phyloP scores from a whole-genome alignment of 2,113 vertebrate genomes.

The Nyctereutes procyonoides region DNA sequence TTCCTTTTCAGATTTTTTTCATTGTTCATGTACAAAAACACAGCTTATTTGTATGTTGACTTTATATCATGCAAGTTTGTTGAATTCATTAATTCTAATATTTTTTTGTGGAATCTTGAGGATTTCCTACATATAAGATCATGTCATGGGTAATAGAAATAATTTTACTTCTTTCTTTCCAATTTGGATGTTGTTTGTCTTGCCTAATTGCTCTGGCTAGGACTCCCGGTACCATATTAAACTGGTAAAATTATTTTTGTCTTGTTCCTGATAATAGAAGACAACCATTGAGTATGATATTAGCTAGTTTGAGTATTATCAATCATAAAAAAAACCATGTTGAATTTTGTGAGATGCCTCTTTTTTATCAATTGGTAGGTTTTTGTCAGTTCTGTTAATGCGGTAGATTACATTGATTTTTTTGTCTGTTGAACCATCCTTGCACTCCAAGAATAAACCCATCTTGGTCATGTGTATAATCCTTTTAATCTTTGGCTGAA shows the following conservation, averaged over 20 bases:
- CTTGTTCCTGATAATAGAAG: neutral
- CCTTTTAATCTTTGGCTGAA: neutral
- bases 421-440: neutral
- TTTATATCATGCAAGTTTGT: neutral
- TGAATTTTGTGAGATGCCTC: neutral
- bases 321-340: constrained; percentile 2
- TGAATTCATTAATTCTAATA: neutral
- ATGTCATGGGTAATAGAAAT: neutral
- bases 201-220: neutral
- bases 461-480: neutral
- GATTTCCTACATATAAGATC: neutral
- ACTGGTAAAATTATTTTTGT: neutral
- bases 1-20: neutral
- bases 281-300: neutral
- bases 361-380: neutral
- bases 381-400: neutral
- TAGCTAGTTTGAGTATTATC: neutral
- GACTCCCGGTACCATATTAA: neutral
- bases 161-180: neutral
- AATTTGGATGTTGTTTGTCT: neutral
- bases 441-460: neutral
- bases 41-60: neutral
- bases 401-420: neutral
- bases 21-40: neutral
- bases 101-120: neutral